Base-by-base conservation (phyloP, 2,888 invertebrate species). In the Liodrosophila aerea region DNA sequence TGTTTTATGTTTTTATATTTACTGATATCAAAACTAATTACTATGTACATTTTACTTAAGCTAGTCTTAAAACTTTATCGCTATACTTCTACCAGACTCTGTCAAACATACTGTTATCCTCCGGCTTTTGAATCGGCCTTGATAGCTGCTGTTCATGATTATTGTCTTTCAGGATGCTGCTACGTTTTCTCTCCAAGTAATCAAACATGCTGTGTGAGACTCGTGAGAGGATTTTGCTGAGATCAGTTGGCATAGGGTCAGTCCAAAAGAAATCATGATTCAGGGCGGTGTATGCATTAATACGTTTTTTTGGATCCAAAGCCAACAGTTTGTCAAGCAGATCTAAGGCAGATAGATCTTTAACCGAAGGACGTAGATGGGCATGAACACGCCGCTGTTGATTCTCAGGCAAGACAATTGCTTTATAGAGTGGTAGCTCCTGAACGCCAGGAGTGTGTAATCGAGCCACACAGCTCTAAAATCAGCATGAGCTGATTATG, bases 211-310 rank as follows among this genome's bases (percentile, higher is more conserved):
- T 97, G 68, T 92, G 96, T 66, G 93, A 94, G 91, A 95, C 95
- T 83, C 96, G 96, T 0, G 96, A 96, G 68, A 98, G 90, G 97
- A 98, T 98, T 91, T 95, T 95, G 49, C 94, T n/a, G n/a, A n/a
- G n/a, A n/a, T n/a, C n/a, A n/a, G n/a, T n/a, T n/a, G 98, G 98
- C 95, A 97, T 95, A 0, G 99, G 99, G 88, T 98, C 97, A 4
- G 95, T 96, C 97, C 98, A 99, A 91, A 99, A 99, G 91, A n/a
- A n/a, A n/a, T n/a, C n/a, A n/a, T n/a, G n/a, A n/a, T n/a, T n/a
- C n/a, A 99, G 89, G 0, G 98, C 98, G n/a, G n/a, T n/a, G n/a
- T n/a, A n/a, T n/a, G n/a, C n/a, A n/a, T n/a, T n/a, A n/a, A 93
- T 92, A 39, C 97, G 91, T 88, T 97, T 97, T 0, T 94, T 93